Evolutionary conservation across 2,797 vertebrate species (phyloP), one percentile per base, ranked within the genome.

Genomic region (Danio choprae): DNA sequence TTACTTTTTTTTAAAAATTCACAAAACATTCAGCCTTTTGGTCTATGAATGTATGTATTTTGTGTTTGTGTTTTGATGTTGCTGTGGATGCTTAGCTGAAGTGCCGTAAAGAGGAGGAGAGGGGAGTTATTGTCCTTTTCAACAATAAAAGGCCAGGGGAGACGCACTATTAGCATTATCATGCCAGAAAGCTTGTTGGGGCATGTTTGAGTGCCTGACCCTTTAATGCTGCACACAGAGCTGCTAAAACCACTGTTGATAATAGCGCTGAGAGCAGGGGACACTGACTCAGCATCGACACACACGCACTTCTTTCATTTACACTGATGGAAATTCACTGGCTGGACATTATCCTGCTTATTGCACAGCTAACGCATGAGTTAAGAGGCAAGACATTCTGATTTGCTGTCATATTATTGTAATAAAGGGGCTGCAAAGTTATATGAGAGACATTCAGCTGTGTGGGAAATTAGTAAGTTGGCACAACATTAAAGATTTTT

Each of bases 11-110:
- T 20, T 36, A n/a, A n/a, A n/a, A n/a, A n/a, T 48, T 59, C 9
- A 6, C 3, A 29, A 29, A 29, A 29, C 29, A 29, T 50, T 2
- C 13, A 22, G 20, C 48, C 18, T 50, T 68, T 65, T 50, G 48
- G 3, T 29, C 29, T 29, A 29, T 29, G 29, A 29, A 29, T 29
- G 29, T 29, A 29, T 29, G 3, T 29, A 29, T 29, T 29, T 22
- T 62, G 6, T 62, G 55, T 59, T 81, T 75, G 44, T 68, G 50
- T 71, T 71, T 65, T n/a, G 10, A 43, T 73, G 83, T 84, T 80
- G 60, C 75, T 73, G 67, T 77, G 80, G 55, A 58, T 76, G 22
- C 78, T 76, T 65, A 12, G 74, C 40, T 29, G 11, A 46, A 44
- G 22, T 63, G 48, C 65, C 38, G 53, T 56, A 20, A 44, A 46